Evolutionary conservation across 2,797 vertebrate genomes (phyloP).

Genomic region (Premnoplex brunnescens): DNA sequence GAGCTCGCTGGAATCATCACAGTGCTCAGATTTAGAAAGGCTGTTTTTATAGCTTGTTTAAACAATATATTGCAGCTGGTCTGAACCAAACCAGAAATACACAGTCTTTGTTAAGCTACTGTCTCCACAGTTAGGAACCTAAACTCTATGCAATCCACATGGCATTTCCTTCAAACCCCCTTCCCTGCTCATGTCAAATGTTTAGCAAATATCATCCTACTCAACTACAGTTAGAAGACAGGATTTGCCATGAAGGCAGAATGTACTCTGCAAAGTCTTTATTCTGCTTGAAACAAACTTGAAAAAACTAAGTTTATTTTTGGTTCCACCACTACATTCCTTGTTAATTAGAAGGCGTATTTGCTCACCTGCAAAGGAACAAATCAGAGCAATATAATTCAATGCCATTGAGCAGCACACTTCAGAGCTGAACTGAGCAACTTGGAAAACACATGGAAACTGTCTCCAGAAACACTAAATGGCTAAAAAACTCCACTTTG

Average conservation of each 20-base stretch:
- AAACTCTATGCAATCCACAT: not conserved
- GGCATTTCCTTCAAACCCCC: not conserved
- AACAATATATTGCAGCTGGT: constrained; percentile 14
- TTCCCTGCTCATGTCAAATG: not conserved
- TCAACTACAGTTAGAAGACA: not conserved
- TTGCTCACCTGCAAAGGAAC: not conserved
- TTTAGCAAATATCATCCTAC: not conserved
- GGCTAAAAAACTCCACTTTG: not conserved
- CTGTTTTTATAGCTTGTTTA: not conserved
- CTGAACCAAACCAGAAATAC: not conserved
- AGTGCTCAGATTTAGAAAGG: not conserved
- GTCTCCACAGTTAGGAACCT: not conserved
- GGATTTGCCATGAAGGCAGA: not conserved
- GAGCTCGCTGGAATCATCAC: not conserved
- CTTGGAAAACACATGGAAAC: not conserved
- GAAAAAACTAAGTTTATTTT: not conserved
- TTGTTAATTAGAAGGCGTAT: not conserved
- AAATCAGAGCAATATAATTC: not conserved
- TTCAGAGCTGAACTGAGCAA: not conserved
- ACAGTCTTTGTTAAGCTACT: not conserved
- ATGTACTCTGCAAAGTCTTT: not conserved
- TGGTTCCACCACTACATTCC: not conserved
- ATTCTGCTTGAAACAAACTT: not conserved
- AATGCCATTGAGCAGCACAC: not conserved
- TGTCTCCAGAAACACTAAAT: not conserved